Evolutionary conservation across 2,888 invertebrate genomes (phyloP), one percentile per base, ranked within the genome.

Genomic region (Perdita meconis): DNA sequence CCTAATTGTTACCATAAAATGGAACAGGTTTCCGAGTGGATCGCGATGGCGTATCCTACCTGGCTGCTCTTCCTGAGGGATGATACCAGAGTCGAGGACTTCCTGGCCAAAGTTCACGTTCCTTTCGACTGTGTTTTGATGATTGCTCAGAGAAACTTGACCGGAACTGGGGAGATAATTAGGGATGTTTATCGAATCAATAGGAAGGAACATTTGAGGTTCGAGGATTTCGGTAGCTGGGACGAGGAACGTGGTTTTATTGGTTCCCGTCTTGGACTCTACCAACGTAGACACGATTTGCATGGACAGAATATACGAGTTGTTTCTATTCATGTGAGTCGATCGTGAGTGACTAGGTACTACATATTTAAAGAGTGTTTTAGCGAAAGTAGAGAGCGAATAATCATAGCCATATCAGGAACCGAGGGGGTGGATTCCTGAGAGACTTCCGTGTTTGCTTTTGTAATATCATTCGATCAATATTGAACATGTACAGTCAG

Each of bases 11-110:
- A 30, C 4, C 22, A 19, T 47, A 24, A 13, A 44, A 16, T 40
- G 1, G 2, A 12, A 63, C 86, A 89, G 82, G 84, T 92, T 5
- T 86, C 91, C 0, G 75, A 80, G 0, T 92, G 91, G 92, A 90
- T 92, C 53, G 70, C 87, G 38, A 92, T 92, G 92, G 81, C 91
- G 1, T 92, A 92, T 81, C 91, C 92, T 13, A 90, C 89, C 2
- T 92, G 92, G 92, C 26, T 92, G 61, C 78, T 91, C 44, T 92
- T 92, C 70, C 88, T 91, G 60, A 68, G 80, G 12, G 82, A 90
- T 26, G 80, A 81, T 8, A 91, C 89, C 1, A 80, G 61, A 1
- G 78, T 89, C 36, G 66, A 82, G 0, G 78, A 88, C 1, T 92
- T 91, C 38, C 87, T 92, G 42, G 34, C 74, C 2, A 68, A 89